A percentile compares a stretch with the other conserved stretches of the same genome.
Conservation (phyloP, 2,797 vertebrate genomes). For the Chaunax sp. region DNA sequence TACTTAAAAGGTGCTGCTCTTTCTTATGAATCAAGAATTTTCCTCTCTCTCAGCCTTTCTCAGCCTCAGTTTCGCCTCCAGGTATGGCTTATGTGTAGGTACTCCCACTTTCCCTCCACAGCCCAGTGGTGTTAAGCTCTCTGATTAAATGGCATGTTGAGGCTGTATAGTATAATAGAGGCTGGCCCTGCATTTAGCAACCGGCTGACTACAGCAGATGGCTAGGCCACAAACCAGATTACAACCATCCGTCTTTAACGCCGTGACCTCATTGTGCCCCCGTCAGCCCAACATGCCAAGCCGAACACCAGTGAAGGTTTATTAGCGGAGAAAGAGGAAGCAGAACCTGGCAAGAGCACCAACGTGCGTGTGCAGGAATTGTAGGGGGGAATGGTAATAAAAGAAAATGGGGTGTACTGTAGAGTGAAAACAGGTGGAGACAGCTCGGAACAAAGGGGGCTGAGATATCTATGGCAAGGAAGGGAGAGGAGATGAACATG, state of each 20-base stretch:
- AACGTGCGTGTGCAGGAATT: constrained; percentile 8
- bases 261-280: constrained; percentile 79
- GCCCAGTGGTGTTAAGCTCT: constrained; percentile 54
- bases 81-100: constrained; percentile 46
- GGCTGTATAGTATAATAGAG: constrained; percentile 60
- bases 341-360: constrained; percentile 17
- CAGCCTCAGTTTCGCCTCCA: constrained; percentile 33
- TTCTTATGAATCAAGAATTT: constrained; percentile 41
- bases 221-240: constrained; percentile 79
- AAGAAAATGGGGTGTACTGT: neutral
- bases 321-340: constrained; percentile 61
- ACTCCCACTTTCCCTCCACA: constrained; percentile 29
- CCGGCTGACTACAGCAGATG: constrained; percentile 85
- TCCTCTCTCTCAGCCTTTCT: constrained; percentile 16
- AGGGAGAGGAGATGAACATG: constrained; percentile 5
- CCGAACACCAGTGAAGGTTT: constrained; percentile 50
- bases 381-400: neutral
- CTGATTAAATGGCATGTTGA: constrained; percentile 72
- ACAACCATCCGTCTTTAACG: constrained; percentile 81
- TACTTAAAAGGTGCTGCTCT: constrained; percentile 6
- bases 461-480: neutral
- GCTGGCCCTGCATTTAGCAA: constrained; percentile 71
- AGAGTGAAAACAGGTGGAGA: constrained; percentile 1
- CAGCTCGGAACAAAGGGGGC: constrained; percentile 11
- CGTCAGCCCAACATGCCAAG: constrained; percentile 38